These are phyloP conservation scores for Caradrina kadenii DNA, from an alignment of 2,888 invertebrate genomes.

Conservation along the genomic window DNA sequence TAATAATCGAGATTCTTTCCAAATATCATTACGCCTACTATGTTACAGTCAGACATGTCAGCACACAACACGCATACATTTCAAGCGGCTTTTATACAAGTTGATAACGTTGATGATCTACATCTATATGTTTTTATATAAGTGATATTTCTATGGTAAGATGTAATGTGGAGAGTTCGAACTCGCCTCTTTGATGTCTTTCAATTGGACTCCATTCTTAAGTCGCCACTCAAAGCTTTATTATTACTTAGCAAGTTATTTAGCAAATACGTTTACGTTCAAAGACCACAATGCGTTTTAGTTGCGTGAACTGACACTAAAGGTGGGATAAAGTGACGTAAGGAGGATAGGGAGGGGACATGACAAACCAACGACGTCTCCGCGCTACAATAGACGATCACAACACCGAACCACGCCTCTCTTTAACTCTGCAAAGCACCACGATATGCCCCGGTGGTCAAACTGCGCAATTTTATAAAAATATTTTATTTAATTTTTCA, in stretches of 20 bases:
- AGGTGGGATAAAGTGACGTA: constrained; percentile 52
- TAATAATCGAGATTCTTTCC: constrained; percentile 65
- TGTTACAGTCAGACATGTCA: constrained; percentile 67
- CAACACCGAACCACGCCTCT: constrained; percentile 77
- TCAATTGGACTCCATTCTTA: constrained; percentile 39
- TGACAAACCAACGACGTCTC: constrained; percentile 55
- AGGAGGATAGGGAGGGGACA: constrained; percentile 25
- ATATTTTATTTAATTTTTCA: constrained; percentile 60
- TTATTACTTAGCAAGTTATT: constrained; percentile 9
- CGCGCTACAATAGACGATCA: constrained; percentile 70
- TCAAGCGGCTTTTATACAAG: constrained; percentile 62
- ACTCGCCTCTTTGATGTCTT: constrained; percentile 26
- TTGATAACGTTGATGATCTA: constrained; percentile 58
- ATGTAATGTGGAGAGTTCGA: constrained; percentile 35
- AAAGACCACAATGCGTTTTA: constrained; percentile 32
- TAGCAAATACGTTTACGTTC: constrained; percentile 18
- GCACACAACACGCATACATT: constrained; percentile 59
- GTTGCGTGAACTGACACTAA: constrained; percentile 56
- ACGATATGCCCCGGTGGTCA: constrained; percentile 86
- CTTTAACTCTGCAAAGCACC: constrained; percentile 84
- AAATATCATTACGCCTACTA: constrained; percentile 67
- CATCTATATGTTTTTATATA: constrained; percentile 44
- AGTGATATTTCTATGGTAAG: constrained; percentile 35
- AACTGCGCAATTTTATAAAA: constrained; percentile 74
- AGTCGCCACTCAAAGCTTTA: constrained; percentile 22